Evolutionary conservation across 2,797 vertebrate species (phyloP), one percentile per base, ranked within the genome.

Genomic region (Poliocrania exsul): DNA sequence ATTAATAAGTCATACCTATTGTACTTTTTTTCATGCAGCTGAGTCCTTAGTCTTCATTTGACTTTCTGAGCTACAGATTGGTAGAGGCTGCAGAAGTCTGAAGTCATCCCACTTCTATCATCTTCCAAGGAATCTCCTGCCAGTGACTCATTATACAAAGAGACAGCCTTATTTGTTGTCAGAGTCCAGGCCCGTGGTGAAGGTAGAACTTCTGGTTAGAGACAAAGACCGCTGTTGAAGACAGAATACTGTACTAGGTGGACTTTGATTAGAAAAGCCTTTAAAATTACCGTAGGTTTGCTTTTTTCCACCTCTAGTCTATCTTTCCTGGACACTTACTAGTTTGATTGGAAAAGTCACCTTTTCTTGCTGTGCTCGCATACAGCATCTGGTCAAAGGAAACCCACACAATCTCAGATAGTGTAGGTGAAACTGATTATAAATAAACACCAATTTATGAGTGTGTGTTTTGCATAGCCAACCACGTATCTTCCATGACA

Each of bases 401-500:
- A 83, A 40, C 6, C 23, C 40, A 4, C 5, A 1, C 13, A 53
- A 28, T 47, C 15, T 42, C 46, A 35, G 33, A 31, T 40, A 58
- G 8, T 26, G 5, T 53, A 57, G 37, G 24, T 9, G 4, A 82
- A 92, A 57, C 25, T 71, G n/a, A 8, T 49, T 44, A 13, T 49
- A 83, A 93, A 54, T 31, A 72, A 54, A 25, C 38, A 82, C 16
- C 25, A 4, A 38, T 77, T 84, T 64, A 35, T 49, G 16, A 74
- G 31, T 38, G 15, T 53, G 37, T 57, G 11, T 81, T 88, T 71
- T 93, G 29, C 53, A 50, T 46, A 93, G 38, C 13, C 37, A 66
- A 16, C 25, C 29, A 19, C 0, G 0, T 8, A 3, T 56, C n/a
- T 73, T 82, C 29, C n/a, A 14, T 47, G 23, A 56, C 6, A 3